Evolutionary conservation across 2,113 vertebrate genomes (phyloP), one percentile per base, ranked within the genome.

Genomic region (Microtus montanus): DNA sequence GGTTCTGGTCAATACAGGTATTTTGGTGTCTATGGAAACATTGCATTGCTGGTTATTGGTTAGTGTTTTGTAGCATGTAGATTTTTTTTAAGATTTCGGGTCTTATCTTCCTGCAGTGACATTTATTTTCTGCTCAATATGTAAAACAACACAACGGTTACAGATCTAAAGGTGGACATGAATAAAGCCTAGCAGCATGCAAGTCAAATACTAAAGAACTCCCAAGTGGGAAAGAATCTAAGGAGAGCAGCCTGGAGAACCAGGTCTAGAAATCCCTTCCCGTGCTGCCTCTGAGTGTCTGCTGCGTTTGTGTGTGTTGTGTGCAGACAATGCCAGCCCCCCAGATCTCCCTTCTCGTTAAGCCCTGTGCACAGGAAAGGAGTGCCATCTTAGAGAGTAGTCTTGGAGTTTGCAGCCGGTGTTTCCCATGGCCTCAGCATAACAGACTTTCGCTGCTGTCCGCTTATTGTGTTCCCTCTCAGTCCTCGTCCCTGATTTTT

Each of bases 401-500:
- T 26, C 87, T 92, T 89, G 66, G 82, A 54, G 47, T 89, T 84
- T 80, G 61, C 35, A 83, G 64, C 68, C 35, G 5, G n/a, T 74
- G 5, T 71, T 44, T 88, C 5, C 44, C 1, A 0, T 63, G 17
- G 47, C 70, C 52, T 79, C 33, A 61, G 68, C n/a, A 0, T 49
- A 68, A 77, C 13, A 74, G 66, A 78, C 91, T 82, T 63, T 30
- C 80, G 77, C 95, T 22, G 1, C n/a, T 41, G 35, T 58, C 84
- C 49, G 64, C 47, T 38, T 68, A 47, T 75, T 33, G 20, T 24
- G 30, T 86, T 30, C 73, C 94, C 95, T 87, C 82, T 96, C 84
- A 96, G 54, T 52, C 86, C 86, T 93, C 49, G 8, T 71, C 58
- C 71, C 90, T 97, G 54, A 94, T 80, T 91, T 94, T 97, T 2